Evolutionary conservation across 2,888 invertebrate species (phyloP).

Genomic region (Ferrisia virgata): DNA sequence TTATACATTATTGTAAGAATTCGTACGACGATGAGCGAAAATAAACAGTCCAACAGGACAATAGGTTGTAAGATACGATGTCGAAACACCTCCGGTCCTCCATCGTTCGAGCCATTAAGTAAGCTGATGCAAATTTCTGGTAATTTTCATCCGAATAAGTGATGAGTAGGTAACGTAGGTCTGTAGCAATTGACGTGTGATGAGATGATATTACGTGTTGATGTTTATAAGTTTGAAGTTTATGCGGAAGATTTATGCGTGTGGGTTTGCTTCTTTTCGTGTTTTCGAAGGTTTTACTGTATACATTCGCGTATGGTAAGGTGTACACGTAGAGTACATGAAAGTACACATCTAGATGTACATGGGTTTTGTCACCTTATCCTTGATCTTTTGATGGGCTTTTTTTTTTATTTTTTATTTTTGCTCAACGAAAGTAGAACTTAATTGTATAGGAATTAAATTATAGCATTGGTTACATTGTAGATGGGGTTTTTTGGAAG

Average conservation of each 20-base stretch:
- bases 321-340: too few relatives aligned
- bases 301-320: too few relatives aligned
- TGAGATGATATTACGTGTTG: background rate
- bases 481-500: background rate
- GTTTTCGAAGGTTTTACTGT: too few relatives aligned
- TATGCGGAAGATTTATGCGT: background rate
- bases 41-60: background rate
- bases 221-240: background rate
- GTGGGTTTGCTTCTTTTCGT: too few relatives aligned
- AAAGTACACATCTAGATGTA: too few relatives aligned
- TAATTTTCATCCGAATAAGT: background rate
- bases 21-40: background rate
- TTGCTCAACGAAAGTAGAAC: background rate
- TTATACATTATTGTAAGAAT: background rate
- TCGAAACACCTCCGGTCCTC: background rate
- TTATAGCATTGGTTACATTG: background rate
- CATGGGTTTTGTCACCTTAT: background rate
- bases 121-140: background rate
- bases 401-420: too few relatives aligned
- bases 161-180: too few relatives aligned
- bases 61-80: background rate
- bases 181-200: too few relatives aligned
- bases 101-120: too few relatives aligned
- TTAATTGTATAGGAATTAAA: background rate
- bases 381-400: background rate